Conservation (phyloP, 2,113 vertebrate species). For the Craseonycteris thonglongyai region DNA sequence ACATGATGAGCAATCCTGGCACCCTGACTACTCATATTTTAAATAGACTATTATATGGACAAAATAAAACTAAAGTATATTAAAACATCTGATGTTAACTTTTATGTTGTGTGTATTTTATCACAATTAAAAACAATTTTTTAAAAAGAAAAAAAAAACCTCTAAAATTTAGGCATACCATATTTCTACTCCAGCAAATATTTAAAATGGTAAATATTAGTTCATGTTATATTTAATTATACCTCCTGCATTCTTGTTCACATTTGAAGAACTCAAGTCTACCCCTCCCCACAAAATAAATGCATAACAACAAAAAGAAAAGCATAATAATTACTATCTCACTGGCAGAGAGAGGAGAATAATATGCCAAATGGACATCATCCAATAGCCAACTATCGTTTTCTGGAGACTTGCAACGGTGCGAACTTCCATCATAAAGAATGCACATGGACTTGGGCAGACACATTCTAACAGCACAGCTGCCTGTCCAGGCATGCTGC, state of each 20-base stretch:
- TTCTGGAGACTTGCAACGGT: background rate
- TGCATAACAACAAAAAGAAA: background rate
- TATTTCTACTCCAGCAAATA: conserved; percentile 6
- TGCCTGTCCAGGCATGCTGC: conserved; percentile 52
- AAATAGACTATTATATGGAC: background rate
- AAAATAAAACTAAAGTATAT: conserved; percentile 12
- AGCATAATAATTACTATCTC: background rate
- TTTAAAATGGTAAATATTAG: conserved; percentile 4
- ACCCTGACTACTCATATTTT: background rate
- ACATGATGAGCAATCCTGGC: no score
- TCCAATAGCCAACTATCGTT: background rate
- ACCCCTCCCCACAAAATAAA: background rate
- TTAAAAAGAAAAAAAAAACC: background rate
- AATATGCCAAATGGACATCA: background rate
- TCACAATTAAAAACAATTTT: background rate
- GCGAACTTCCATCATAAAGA: background rate
- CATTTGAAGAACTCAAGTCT: conserved; percentile 19
- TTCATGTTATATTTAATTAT: background rate
- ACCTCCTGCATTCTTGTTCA: background rate
- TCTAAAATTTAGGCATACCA: background rate
- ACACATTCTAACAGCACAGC: conserved; percentile 50
- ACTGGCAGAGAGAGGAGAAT: background rate
- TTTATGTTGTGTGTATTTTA: background rate
- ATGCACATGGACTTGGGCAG: conserved; percentile 7
- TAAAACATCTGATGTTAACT: background rate